These are phyloP conservation scores for Corythaixoides concolor DNA, from an alignment of 2,113 vertebrate genomes.

Conservation along the genomic window DNA sequence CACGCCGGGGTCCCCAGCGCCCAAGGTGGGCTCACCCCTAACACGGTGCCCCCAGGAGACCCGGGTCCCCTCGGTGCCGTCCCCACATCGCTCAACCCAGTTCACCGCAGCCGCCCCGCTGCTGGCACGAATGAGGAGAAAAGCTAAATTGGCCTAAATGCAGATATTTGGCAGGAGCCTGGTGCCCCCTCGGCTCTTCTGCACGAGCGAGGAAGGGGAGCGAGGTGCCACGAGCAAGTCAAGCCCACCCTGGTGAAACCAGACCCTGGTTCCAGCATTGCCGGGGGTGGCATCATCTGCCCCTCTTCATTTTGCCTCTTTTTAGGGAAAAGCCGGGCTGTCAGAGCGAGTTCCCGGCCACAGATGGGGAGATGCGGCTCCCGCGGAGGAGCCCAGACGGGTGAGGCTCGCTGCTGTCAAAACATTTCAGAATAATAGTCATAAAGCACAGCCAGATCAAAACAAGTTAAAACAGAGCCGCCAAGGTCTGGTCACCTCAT, in stretches of 20 bases:
- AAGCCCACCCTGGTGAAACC: neutral
- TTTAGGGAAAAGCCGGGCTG: neutral
- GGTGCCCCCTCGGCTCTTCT: neutral
- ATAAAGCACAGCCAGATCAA: conserved; percentile 61
- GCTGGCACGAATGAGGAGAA: rapidly evolving
- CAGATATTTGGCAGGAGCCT: too few relatives aligned
- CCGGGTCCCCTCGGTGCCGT: rapidly evolving
- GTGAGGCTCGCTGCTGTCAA: conserved; percentile 50
- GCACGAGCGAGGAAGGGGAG: neutral
- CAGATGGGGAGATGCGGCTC: neutral
- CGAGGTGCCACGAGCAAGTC: rapidly evolving
- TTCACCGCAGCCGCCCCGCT: too few relatives aligned
- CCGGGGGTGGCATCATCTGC: neutral
- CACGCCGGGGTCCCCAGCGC: neutral
- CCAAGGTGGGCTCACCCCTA: neutral
- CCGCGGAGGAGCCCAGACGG: neutral
- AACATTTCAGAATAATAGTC: conserved; percentile 64
- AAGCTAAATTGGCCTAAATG: neutral
- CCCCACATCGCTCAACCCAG: too few relatives aligned
- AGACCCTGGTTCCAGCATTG: neutral
- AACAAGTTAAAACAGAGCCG: conserved; percentile 66
- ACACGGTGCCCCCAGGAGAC: neutral
- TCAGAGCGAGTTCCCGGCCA: rapidly evolving
- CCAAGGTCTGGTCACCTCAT: conserved; percentile 66
- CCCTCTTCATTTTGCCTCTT: neutral